A percentile compares a stretch with the other conserved stretches of the same genome.
Conservation (phyloP, 2,113 vertebrate genomes). For the Pangasianodon gigas region DNA sequence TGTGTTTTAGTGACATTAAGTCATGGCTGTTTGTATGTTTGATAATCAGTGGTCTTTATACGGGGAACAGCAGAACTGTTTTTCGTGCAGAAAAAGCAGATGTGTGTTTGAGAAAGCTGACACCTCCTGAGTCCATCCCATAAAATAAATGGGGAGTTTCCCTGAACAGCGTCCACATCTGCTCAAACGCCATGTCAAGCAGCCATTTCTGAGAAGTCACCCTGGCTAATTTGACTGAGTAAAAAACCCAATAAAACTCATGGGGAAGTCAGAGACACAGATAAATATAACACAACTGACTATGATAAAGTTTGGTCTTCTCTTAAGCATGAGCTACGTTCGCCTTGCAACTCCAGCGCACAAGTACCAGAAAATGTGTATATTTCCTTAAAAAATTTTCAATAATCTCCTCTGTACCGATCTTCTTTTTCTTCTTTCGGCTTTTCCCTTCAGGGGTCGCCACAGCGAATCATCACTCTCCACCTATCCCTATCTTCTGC, state of each 20-base stretch:
- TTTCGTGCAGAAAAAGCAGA: not conserved
- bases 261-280: not conserved
- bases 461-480: too few species aligned
- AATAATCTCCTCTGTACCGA: too few species aligned
- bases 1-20: not conserved
- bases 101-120: not conserved
- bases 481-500: too few species aligned
- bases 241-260: not conserved
- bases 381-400: too few species aligned
- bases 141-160: conserved; percentile 7
- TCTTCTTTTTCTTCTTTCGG: too few species aligned
- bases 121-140: not conserved
- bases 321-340: not conserved
- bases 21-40: not conserved
- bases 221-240: conserved; percentile 25
- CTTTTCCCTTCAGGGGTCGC: too few species aligned
- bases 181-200: not conserved
- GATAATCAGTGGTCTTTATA: not conserved
- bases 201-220: not conserved
- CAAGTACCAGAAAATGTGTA: not conserved
- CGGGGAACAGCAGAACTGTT: not conserved
- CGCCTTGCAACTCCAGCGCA: not conserved
- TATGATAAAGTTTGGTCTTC: not conserved
- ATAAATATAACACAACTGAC: not conserved
- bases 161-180: not conserved